phyloP scores from a whole-genome alignment of 2,113 vertebrate species.

The Pampusana beccarii region DNA sequence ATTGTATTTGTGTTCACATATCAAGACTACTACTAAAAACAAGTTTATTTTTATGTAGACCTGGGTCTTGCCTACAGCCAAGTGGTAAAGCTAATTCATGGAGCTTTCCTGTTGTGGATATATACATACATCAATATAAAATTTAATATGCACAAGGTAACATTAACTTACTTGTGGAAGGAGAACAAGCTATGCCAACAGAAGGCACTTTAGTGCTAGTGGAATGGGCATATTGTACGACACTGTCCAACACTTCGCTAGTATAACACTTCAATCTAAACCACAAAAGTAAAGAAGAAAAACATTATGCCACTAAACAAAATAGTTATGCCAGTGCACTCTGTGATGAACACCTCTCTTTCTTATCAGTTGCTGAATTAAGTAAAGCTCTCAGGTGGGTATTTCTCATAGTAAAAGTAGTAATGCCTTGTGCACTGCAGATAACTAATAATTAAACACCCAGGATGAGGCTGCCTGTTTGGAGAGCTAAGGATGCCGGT shows the following conservation, averaged over 20 bases:
- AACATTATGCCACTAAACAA: neutral
- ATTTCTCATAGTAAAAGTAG: neutral
- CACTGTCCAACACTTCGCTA: neutral
- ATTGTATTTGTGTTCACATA: neutral
- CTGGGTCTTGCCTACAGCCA: neutral
- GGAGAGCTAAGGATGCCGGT: neutral
- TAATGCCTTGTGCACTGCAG: neutral
- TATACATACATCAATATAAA: neutral
- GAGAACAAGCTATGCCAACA: neutral
- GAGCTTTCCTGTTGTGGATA: neutral
- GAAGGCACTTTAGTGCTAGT: neutral
- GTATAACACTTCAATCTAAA: neutral
- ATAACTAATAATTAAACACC: neutral
- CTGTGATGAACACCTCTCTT: neutral
- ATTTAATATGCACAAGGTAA: neutral
- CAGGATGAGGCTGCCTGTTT: neutral
- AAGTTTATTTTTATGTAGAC: neutral
- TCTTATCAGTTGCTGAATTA: neutral
- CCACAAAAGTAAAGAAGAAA: neutral
- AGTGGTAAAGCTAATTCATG: neutral
- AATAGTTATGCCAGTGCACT: neutral
- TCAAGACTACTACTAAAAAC: neutral
- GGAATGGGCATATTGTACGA: rapidly evolving
- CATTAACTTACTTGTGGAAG: neutral
- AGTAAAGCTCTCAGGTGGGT: neutral